Evolutionary conservation across 2,113 vertebrate species (phyloP), one percentile per base, ranked within the genome.

Genomic region (Chlorodrepanis virens): DNA sequence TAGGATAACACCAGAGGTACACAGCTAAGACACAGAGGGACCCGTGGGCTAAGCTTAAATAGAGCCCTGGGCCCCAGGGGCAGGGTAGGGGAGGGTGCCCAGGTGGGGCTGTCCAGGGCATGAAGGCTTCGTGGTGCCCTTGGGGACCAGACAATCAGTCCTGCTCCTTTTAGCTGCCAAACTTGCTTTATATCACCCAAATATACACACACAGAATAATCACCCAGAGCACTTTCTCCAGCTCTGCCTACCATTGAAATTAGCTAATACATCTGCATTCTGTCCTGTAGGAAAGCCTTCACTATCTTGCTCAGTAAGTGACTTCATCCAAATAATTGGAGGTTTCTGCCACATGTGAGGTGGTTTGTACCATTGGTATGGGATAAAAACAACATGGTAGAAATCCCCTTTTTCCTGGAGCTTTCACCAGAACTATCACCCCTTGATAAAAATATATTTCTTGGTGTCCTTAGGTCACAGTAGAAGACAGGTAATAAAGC

Each of bases 1-100:
- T 4, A 20, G 4, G 7, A 40, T 5, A 27, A 13, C 9, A 39
- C 12, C 31, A 53, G 14, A 45, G 7, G 5, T 2, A 31, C 50
- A 39, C 27, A 88, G 6, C 8, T 24, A 0, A 4, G 0, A 53
- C 2, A 69, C 0, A 56, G 1, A 5, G 1, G 1, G 0, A 2
- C 0, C 2, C 16, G 14, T 18, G 9, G 27, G 11, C 68, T 65
- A 64, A 57, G 40, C n/a, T 87, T 61, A 75, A 61, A 70, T 40
- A 67, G 45, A 69, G 33, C 42, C 24, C 44, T 67, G 35, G 12
- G 9, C 13, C 13, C 15, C 13, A 17, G 23, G 31, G 31, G 6
- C 25, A 23, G 15, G n/a, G 28, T 23, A 14, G 21, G 40, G 15
- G 5, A 17, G 59, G 18, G 25, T 14, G 14, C 6, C 13, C 47